Conservation (phyloP, 2,888 invertebrate species). For the Malthinus flaveolus region DNA sequence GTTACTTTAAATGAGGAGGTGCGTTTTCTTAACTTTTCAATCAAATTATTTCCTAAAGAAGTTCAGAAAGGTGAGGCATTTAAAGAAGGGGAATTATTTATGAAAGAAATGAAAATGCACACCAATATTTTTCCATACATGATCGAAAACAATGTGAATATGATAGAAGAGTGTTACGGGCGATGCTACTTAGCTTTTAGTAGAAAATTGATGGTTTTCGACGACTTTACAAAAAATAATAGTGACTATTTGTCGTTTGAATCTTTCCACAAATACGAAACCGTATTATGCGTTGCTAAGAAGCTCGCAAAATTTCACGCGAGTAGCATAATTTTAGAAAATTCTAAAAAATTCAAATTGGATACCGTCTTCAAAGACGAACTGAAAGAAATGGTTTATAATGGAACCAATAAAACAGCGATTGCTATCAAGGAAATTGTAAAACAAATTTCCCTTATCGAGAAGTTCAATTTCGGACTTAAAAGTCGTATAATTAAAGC, state of each 20-base stretch:
- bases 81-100: slow-evolving; percentile 58
- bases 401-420: no score
- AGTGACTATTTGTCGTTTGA: slow-evolving; percentile 36
- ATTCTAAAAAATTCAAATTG: no score
- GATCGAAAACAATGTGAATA: slow-evolving; percentile 37
- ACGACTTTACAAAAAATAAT: slow-evolving; percentile 45
- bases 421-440: no score
- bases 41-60: slow-evolving; percentile 61
- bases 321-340: slow-evolving; percentile 33
- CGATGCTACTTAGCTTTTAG: slow-evolving; percentile 45
- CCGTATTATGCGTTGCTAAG: slow-evolving; percentile 34
- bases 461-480: no score
- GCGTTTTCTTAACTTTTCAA: slow-evolving; percentile 56
- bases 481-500: slow-evolving; percentile 11
- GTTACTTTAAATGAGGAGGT: slow-evolving; percentile 28
- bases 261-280: slow-evolving; percentile 30
- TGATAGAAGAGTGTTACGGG: slow-evolving; percentile 43
- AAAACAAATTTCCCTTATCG: no score
- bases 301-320: slow-evolving; percentile 43
- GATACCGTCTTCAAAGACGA: no score
- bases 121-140: slow-evolving; percentile 53
- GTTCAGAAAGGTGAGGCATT: slow-evolving; percentile 45
- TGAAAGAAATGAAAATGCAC: slow-evolving; percentile 57
- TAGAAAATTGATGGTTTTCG: slow-evolving; percentile 47
- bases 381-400: no score